Base-by-base conservation (phyloP, 2,797 vertebrate species). In the Chelmon rostratus region DNA sequence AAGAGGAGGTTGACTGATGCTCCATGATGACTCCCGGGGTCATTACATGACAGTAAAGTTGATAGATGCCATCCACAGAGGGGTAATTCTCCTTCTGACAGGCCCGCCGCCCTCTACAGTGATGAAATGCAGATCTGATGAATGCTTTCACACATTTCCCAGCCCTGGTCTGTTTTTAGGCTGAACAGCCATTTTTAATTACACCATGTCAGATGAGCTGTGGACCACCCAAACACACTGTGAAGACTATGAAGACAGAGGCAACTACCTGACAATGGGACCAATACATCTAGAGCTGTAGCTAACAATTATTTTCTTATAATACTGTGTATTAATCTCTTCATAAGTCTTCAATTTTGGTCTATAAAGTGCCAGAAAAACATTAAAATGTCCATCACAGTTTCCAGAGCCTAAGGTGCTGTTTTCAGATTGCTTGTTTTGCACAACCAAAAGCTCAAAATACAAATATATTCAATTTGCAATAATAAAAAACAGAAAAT, bases 21-120 rank as follows among this genome's bases (percentile, higher is more conserved):
- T 52, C 70, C 64, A 42, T 75, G 73, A 89, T 88, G 86, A 84
- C 84, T 89, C 85, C 54, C 88, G 82, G 89, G 92, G 93, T 93
- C 92, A 88, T 93, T 93, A 93, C 84, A 81, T 90, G 92, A 93
- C 88, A 85, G 90, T 91, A 89, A 86, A 85, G 77, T 86, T 91
- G 92, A 93, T 92, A 79, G 87, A 93, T 93, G 73, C 69, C 79
- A 83, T 84, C 87, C 81, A 86, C 88, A 68, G 88, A 92, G 81
- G 80, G 84, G 87, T 94, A 92, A 92, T 93, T 94, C 91, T 88
- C 76, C 74, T 23, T 75, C 75, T 90, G 89, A 92, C 91, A 87
- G 78, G 79, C 73, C 68, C 6, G 67, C 78, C 64, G 16, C 77
- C 68, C 82, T 89, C 72, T 38, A 53, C 82, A 53, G 78, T 91